These are phyloP conservation scores for Irena cyanogastra DNA, from an alignment of 2,113 vertebrate species.

Conservation along the genomic window DNA sequence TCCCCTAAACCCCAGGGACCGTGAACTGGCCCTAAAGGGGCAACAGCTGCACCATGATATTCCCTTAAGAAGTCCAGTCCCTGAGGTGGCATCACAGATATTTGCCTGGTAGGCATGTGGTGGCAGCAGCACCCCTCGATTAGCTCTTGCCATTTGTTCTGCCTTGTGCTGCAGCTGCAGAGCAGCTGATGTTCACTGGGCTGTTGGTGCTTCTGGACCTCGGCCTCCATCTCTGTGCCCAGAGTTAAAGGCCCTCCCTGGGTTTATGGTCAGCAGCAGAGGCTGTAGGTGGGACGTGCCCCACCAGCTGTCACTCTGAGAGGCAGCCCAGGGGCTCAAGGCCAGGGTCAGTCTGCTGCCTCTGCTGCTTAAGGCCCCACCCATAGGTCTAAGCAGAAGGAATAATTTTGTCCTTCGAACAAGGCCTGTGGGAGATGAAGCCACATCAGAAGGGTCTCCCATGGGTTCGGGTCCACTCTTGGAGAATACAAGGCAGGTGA, in stretches of 20 bases:
- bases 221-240: background rate
- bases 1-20: background rate
- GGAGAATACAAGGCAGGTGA: background rate
- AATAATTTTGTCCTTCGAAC: background rate
- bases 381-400: background rate
- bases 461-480: background rate
- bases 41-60: background rate
- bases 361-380: background rate
- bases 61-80: background rate
- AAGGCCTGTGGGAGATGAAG: background rate
- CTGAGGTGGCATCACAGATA: background rate
- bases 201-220: background rate
- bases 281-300: background rate
- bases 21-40: background rate
- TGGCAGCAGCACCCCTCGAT: background rate
- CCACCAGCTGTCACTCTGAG: background rate
- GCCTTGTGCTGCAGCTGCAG: background rate
- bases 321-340: background rate
- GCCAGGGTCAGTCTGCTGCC: background rate
- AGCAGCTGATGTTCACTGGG: background rate
- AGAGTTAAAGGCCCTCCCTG: background rate
- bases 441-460: background rate
- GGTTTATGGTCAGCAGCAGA: background rate
- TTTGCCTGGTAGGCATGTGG: background rate
- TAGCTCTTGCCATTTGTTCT: background rate